phyloP scores from a whole-genome alignment of 2,113 vertebrate genomes.

The Telmatochromis sp. region DNA sequence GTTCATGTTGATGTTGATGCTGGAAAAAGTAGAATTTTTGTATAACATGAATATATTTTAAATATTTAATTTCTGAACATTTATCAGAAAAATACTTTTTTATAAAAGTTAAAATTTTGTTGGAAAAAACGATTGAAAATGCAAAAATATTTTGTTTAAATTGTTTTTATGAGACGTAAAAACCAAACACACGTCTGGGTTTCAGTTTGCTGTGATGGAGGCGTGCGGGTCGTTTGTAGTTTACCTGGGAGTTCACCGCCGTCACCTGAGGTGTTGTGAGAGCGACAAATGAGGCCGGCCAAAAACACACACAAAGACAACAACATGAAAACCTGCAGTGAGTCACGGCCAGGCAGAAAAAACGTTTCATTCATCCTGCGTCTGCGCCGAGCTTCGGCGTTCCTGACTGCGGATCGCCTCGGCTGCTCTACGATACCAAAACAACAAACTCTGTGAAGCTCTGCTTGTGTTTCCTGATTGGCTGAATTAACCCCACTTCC shows the following conservation, averaged over 20 bases:
- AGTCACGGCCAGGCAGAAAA: background rate
- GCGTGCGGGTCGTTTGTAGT: conserved; percentile 19
- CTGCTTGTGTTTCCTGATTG: background rate
- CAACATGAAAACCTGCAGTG: conserved; percentile 20
- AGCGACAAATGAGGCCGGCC: conserved; percentile 79
- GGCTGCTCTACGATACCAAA: background rate
- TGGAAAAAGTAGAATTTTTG: fast-evolving
- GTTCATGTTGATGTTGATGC: fast-evolving
- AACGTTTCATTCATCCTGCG: background rate
- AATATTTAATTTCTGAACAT: background rate
- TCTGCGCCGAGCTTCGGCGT: background rate
- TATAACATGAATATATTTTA: background rate
- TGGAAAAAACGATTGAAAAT: background rate
- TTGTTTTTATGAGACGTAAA: background rate
- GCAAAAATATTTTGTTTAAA: background rate
- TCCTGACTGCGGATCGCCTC: background rate
- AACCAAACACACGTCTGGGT: background rate
- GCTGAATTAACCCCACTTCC: background rate
- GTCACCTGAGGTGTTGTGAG: conserved; percentile 87
- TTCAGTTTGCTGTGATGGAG: conserved; percentile 8
- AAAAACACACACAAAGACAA: conserved; percentile 13
- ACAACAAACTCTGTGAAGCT: background rate
- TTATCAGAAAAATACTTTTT: background rate
- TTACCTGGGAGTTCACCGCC: conserved; percentile 85
- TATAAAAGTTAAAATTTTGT: background rate